Percentiles rank a stretch among this genome's conserved stretches.
phyloP scores from a whole-genome alignment of 2,797 vertebrate genomes.

The Gephyroberyx darwinii region DNA sequence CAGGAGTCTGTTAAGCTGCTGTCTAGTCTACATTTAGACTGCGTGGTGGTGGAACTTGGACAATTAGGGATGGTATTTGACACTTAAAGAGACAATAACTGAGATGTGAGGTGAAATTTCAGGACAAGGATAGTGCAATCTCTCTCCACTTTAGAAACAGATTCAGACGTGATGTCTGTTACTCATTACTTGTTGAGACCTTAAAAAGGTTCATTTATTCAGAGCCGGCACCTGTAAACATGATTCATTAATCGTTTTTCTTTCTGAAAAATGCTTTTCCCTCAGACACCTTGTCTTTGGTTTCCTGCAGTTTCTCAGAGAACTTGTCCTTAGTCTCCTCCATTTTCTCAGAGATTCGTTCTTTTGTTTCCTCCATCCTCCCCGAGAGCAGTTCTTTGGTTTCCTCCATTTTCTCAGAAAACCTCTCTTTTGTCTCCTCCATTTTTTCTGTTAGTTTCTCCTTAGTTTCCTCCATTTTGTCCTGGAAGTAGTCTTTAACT shows the following conservation, averaged over 20 bases:
- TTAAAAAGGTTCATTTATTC: conserved; percentile 73
- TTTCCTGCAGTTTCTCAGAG: conserved; percentile 91
- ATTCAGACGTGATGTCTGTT: conserved; percentile 24
- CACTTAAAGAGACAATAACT: conserved; percentile 40
- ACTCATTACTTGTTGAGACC: neutral
- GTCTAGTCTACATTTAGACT: conserved; percentile 46
- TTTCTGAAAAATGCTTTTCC: conserved; percentile 79
- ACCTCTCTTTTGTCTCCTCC: conserved; percentile 91
- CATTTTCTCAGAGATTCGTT: conserved; percentile 88
- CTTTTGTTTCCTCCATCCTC: conserved; percentile 85
- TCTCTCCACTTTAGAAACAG: conserved; percentile 15
- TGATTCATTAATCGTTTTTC: conserved; percentile 60
- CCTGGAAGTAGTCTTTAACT: conserved; percentile 94
- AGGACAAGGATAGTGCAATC: conserved; percentile 52
- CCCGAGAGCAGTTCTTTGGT: conserved; percentile 72
- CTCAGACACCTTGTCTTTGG: conserved; percentile 91
- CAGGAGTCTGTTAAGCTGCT: conserved; percentile 39
- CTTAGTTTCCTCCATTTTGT: conserved; percentile 95
- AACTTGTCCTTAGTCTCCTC: conserved; percentile 93
- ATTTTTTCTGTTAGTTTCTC: conserved; percentile 89
- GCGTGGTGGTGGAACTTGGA: conserved; percentile 34
- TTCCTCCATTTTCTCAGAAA: conserved; percentile 91
- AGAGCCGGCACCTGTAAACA: conserved; percentile 51
- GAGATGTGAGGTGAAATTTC: conserved; percentile 41
- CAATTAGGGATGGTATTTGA: conserved; percentile 37